Conservation (phyloP, 2,888 invertebrate species). For the Zygaena filipendulae region DNA sequence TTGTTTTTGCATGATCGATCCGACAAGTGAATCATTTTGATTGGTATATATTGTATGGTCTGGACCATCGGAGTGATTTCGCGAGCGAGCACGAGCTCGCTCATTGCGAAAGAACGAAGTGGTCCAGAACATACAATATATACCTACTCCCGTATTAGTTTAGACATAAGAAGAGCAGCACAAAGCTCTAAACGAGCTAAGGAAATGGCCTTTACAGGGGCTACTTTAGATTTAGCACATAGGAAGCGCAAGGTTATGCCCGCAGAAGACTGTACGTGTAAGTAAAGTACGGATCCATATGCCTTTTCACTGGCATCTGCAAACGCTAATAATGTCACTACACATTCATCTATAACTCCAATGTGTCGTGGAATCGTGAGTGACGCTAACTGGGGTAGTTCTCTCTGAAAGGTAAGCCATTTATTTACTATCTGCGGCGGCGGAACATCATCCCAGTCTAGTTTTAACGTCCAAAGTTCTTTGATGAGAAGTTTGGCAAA, state of each 20-base stretch:
- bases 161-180: conserved; percentile 6
- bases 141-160: conserved; percentile 1
- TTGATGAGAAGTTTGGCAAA: conserved; percentile 3
- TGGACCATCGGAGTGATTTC: too few species aligned
- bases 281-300: conserved; percentile 7
- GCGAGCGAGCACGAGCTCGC: too few species aligned
- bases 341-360: conserved; percentile 4
- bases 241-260: conserved; percentile 1
- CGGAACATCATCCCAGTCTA: conserved; percentile 9
- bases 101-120: too few species aligned
- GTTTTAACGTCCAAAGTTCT: conserved; percentile 6
- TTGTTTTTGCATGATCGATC: too few species aligned
- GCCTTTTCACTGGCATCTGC: conserved; percentile 8
- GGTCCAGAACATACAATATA: too few species aligned
- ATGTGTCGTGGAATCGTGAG: conserved; percentile 5
- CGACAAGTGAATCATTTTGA: too few species aligned
- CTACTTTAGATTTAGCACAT: conserved; percentile 11
- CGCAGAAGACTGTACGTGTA: conserved; percentile 5
- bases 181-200: conserved; percentile 4
- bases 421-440: conserved; percentile 2
- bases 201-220: conserved; percentile 6
- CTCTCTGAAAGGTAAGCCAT: conserved; percentile 5
- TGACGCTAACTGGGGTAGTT: conserved; percentile 5
- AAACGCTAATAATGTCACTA: conserved; percentile 4
- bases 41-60: too few species aligned